Evolutionary conservation across 2,888 invertebrate genomes (phyloP), one percentile per base, ranked within the genome.

Genomic region (Oscheius sp.): DNA sequence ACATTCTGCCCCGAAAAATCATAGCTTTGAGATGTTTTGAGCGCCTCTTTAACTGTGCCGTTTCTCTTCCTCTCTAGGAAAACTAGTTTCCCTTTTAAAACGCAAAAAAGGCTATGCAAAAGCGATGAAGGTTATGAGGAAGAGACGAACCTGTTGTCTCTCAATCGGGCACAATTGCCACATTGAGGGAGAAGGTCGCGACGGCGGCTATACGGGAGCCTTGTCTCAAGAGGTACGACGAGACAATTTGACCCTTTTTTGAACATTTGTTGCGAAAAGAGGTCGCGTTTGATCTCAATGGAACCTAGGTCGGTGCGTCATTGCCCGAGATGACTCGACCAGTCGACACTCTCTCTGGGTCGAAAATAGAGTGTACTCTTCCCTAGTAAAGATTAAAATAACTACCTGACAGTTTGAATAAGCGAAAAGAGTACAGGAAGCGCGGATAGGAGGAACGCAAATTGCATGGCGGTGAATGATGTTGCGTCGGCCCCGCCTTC

Each of bases 391-490:
- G 9, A 35, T 3, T 9, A 35, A 35, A 35, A 9, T 6, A 9
- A 3, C 35, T 35, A 35, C 35, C 35, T 16, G 43, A 13, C 49
- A 13, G 49, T 2, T 49, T 18, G 3, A 13, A 49, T 5, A 7
- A 61, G 43, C 3, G 21, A n/a, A 43, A 61, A 18, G n/a, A 45
- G 61, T 21, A 61, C 43, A 43, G 61, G 45, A 41, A 61, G 55
- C 13, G 55, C 27, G n/a, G 58, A 23, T 13, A 61, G 61, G 43
- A 61, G n/a, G 18, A 61, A 41, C 61, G 61, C 61, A 61, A 41
- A n/a, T 41, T 18, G 61, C 43, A 45, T 45, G 61, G 58, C 58
- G 58, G 23, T 43, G 61, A 58, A 58, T 58, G 58, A 58, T 58
- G 58, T 58, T 58, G 58, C 58, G 29, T 12, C 13, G 58, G 58